Evolutionary conservation across 2,888 invertebrate species (phyloP).

Genomic region (Mamestra brassicae): DNA sequence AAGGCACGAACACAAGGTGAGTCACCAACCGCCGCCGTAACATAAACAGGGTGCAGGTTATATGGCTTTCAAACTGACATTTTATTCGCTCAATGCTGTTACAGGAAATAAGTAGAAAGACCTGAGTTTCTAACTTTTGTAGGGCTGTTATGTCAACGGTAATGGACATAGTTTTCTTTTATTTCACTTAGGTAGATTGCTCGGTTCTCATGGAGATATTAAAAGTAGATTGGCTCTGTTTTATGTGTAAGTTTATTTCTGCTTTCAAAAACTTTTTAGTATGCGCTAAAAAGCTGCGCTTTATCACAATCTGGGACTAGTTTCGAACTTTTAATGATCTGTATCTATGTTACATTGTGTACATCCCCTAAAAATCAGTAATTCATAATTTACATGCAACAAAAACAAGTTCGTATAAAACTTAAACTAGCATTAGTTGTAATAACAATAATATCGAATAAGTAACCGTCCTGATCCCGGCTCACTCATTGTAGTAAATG

Average conservation of each 20-base stretch:
- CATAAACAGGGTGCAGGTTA: constrained; percentile 70
- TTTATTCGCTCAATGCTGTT: constrained; percentile 62
- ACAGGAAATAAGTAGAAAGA: constrained; percentile 62
- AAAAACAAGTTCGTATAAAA: constrained; percentile 30
- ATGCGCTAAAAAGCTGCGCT: neutral
- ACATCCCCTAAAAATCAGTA: neutral
- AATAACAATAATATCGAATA: constrained; percentile 64
- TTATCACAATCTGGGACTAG: neutral
- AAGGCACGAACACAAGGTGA: constrained; percentile 51
- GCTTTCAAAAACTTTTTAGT: neutral
- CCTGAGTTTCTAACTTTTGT: constrained; percentile 39
- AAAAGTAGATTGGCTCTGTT: constrained; percentile 21
- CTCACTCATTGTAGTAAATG: constrained; percentile 55
- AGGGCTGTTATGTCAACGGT: constrained; percentile 32
- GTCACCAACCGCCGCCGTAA: constrained; percentile 64
- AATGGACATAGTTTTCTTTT: constrained; percentile 47
- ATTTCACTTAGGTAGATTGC: constrained; percentile 48
- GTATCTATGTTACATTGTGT: neutral
- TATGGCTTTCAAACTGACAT: constrained; percentile 66
- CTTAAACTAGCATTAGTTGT: constrained; percentile 30
- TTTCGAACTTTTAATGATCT: neutral
- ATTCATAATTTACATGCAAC: constrained; percentile 19
- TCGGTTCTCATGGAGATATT: constrained; percentile 24
- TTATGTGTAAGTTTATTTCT: neutral
- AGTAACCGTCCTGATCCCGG: constrained; percentile 60